These are phyloP conservation scores for Hydropsyche betteni DNA, from an alignment of 2,888 invertebrate species.

Conservation along the genomic window DNA sequence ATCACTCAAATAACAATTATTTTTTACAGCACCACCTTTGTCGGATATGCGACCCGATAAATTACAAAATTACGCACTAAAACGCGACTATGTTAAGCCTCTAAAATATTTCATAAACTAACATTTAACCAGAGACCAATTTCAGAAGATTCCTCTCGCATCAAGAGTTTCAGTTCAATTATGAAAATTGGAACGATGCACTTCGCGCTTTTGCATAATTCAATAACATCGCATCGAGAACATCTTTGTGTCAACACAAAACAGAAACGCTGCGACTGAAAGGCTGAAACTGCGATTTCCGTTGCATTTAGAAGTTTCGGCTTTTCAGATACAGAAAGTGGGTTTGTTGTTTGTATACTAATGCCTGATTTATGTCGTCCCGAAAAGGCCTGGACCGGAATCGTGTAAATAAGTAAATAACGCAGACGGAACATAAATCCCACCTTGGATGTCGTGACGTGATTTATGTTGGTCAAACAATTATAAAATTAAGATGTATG, in stretches of 20 bases:
- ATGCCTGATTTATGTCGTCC: neutral
- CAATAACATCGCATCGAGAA: too few species aligned
- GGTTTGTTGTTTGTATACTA: too few species aligned
- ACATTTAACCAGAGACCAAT: neutral
- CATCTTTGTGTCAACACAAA: too few species aligned
- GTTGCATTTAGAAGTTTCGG: too few species aligned
- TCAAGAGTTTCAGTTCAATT: too few species aligned
- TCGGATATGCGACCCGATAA: conserved; percentile 5
- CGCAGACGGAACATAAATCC: conserved; percentile 6
- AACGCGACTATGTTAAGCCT: neutral
- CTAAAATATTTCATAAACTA: neutral
- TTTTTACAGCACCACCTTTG: conserved; percentile 1
- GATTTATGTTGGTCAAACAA: conserved; percentile 26
- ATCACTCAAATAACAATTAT: conserved; percentile 8
- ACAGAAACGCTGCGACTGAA: neutral
- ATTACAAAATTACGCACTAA: neutral
- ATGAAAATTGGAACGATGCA: too few species aligned
- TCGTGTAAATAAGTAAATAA: conserved; percentile 8
- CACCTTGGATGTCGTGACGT: conserved; percentile 1
- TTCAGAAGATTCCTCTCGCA: too few species aligned
- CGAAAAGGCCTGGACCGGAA: neutral
- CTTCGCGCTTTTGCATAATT: too few species aligned
- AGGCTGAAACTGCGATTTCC: too few species aligned
- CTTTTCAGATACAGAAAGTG: too few species aligned
- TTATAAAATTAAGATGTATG: conserved; percentile 20